Percentiles rank a stretch among this genome's conserved stretches.
Evolutionary conservation across 2,113 vertebrate genomes (phyloP).

Genomic region (Heterocephalus glaber): DNA sequence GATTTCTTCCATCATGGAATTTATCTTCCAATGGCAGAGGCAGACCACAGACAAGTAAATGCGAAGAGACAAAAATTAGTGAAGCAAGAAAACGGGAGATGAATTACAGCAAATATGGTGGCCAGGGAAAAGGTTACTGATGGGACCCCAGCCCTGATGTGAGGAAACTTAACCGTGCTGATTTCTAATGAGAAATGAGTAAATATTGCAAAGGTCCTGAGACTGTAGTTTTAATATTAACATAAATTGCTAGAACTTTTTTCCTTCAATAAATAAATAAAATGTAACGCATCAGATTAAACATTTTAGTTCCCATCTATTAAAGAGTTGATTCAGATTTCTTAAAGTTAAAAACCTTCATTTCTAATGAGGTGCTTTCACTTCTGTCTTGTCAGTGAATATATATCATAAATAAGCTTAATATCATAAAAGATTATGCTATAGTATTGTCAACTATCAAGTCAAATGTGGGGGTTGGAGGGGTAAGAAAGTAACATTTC

Average conservation of each 20-base stretch:
- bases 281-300: not conserved
- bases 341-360: not conserved
- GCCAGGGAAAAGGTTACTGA: not conserved
- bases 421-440: not conserved
- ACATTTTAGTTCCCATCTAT: not conserved
- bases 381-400: not conserved
- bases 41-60: conserved; percentile 14
- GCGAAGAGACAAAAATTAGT: not conserved
- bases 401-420: conserved; percentile 3
- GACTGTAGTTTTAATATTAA: not conserved
- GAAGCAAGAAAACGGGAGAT: not conserved
- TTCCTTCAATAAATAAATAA: conserved; percentile 27
- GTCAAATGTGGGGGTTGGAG: not conserved
- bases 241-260: not conserved
- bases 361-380: conserved; percentile 31
- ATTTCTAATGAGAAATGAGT: not conserved
- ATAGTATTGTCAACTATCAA: not conserved
- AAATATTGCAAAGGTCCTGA: not conserved
- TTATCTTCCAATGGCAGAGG: not conserved
- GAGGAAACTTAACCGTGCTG: not conserved
- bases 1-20: not conserved
- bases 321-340: not conserved
- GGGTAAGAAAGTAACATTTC: not conserved
- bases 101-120: not conserved
- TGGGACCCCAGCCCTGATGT: not conserved